Base-by-base conservation (phyloP, 2,888 invertebrate genomes). In the Ecliptopera silaceata region DNA sequence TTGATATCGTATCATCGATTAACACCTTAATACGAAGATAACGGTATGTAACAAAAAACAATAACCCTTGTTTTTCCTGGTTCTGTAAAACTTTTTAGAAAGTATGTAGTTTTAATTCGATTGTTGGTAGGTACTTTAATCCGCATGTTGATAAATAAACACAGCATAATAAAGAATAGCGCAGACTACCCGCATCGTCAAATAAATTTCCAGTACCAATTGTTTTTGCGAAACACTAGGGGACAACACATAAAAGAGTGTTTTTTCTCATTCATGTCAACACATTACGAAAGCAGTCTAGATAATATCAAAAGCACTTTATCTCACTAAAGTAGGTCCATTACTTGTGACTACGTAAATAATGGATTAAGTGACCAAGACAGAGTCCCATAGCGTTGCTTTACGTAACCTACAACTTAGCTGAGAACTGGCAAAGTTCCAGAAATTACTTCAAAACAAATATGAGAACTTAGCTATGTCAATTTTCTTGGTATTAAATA, bases 361-460 rank as follows among this genome's bases (percentile, higher is more conserved):
- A 39, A 53, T 34, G 45, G 32, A 49, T 49, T 44, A 31, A 4
- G 18, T 51, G 20, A 8, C 45, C 32, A 36, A 52, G 52, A 52
- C 52, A 31, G 46, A 48, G 48, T 22, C 17, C 43, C 36, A 39
- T 36, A 52, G 51, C 48, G 55, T 47, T 18, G 20, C 15, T 38
- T 49, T 46, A 42, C 32, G 39, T 48, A 39, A 42, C 46, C 44
- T 48, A 49, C 56, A 52, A 48, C 47, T 56, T 44, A 31, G 44
- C 32, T 34, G 26, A 51, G 44, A 48, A 43, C 39, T 56, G 52
- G 55, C 54, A 46, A 15, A n/a, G 26, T 48, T 53, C 53, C 53
- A 58, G n/a, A 29, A 18, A 22, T n/a, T n/a, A 50, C 48, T 43
- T 34, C 20, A 42, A 47, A 52, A 32, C 44, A 18, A 45, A 38